These are phyloP conservation scores for Camelus dromedarius DNA, from an alignment of 2,113 vertebrate species.

Conservation along the genomic window DNA sequence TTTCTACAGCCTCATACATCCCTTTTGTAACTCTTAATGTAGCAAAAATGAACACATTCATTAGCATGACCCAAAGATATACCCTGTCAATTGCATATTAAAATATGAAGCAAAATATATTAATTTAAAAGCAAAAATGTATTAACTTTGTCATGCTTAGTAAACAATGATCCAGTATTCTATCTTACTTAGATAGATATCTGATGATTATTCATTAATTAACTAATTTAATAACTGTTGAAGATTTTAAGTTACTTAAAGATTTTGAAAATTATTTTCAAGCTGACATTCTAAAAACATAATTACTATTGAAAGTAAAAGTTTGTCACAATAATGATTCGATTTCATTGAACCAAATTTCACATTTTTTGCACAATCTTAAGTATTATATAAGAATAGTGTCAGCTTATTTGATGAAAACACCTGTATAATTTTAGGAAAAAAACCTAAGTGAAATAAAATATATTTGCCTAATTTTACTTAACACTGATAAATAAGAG, in stretches of 20 bases:
- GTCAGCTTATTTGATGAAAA: neutral
- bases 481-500: slow-evolving; percentile 37
- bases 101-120: slow-evolving; percentile 33
- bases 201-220: slow-evolving; percentile 47
- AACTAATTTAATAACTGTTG: neutral
- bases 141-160: slow-evolving; percentile 27
- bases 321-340: slow-evolving; percentile 38
- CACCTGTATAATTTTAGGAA: neutral
- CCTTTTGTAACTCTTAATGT: slow-evolving; percentile 30
- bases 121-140: neutral
- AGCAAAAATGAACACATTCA: slow-evolving; percentile 19
- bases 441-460: slow-evolving; percentile 9
- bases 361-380: slow-evolving; percentile 48
- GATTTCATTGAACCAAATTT: slow-evolving; percentile 5
- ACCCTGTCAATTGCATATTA: neutral
- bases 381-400: neutral
- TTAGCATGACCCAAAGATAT: neutral
- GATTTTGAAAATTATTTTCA: slow-evolving; percentile 53
- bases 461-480: slow-evolving; percentile 35
- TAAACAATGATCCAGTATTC: neutral
- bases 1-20: neutral
- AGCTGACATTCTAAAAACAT: neutral
- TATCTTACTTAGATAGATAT: neutral
- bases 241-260: slow-evolving; percentile 23
- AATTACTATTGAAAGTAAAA: slow-evolving; percentile 45